phyloP scores from a whole-genome alignment of 2,113 vertebrate species.

The Oenanthe melanoleuca region DNA sequence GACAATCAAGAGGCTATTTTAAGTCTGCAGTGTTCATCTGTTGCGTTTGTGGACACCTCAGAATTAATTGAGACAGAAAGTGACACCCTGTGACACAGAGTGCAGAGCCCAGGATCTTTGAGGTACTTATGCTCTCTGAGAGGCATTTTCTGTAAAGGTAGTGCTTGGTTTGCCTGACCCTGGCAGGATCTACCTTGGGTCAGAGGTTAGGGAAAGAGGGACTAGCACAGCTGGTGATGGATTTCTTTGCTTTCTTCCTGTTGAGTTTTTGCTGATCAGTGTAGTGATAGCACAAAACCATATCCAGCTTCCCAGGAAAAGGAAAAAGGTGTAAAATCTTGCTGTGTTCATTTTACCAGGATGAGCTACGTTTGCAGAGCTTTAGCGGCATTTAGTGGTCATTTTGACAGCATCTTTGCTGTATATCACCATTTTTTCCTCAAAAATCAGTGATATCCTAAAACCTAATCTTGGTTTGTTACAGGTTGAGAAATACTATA shows the following conservation, averaged over 20 bases:
- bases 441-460: conserved; percentile 4
- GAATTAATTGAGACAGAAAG: background rate
- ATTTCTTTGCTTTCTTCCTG: background rate
- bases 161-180: background rate
- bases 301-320: background rate
- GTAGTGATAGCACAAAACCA: background rate
- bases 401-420: conserved; percentile 25
- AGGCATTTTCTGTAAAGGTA: background rate
- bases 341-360: background rate
- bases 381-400: conserved; percentile 1
- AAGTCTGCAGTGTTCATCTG: background rate
- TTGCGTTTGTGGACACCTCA: background rate
- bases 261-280: background rate
- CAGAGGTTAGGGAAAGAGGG: background rate
- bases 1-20: background rate
- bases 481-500: background rate
- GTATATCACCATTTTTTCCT: conserved; percentile 21
- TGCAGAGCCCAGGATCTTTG: background rate
- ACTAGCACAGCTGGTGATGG: background rate
- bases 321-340: background rate
- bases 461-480: background rate
- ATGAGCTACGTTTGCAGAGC: conserved; percentile 24
- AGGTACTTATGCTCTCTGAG: background rate
- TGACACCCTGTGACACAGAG: background rate
- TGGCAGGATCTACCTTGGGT: fast-evolving